Evolutionary conservation across 2,888 invertebrate genomes (phyloP).

Genomic region (Dorcus parallelipipedus): DNA sequence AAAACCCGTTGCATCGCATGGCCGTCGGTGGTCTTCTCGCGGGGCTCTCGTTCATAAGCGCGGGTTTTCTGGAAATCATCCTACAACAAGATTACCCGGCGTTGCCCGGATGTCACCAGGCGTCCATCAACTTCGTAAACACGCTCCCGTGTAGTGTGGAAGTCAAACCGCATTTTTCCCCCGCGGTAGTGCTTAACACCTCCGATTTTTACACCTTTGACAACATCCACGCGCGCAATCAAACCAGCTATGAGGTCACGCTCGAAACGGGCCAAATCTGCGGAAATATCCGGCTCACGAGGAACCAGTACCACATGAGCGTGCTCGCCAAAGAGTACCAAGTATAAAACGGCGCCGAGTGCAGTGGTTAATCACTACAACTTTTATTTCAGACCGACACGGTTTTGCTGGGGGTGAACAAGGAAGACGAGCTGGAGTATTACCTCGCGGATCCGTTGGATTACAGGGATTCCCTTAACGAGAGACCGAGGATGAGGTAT

Average conservation of each 20-base stretch:
- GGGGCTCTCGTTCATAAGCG: slow-evolving; percentile 31
- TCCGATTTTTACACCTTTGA: slow-evolving; percentile 38
- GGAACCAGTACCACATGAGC: slow-evolving; percentile 32
- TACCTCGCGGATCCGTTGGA: slow-evolving; percentile 58
- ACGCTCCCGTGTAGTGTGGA: slow-evolving; percentile 58
- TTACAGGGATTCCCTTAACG: slow-evolving; percentile 58
- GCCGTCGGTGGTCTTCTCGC: slow-evolving; percentile 65
- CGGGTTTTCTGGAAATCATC: slow-evolving; percentile 62
- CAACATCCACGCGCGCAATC: slow-evolving; percentile 40
- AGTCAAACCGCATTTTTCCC: slow-evolving; percentile 39
- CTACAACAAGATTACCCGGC: slow-evolving; percentile 48
- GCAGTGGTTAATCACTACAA: not conserved
- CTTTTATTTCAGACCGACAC: slow-evolving; percentile 40
- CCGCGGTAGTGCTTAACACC: slow-evolving; percentile 33
- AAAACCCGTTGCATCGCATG: slow-evolving; percentile 71
- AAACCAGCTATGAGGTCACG: slow-evolving; percentile 37
- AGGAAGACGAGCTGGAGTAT: slow-evolving; percentile 50
- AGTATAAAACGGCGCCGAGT: slow-evolving; percentile 21
- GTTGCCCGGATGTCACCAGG: slow-evolving; percentile 41
- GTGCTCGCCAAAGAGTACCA: slow-evolving; percentile 38
- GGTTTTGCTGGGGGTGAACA: slow-evolving; percentile 42
- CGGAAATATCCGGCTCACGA: slow-evolving; percentile 35
- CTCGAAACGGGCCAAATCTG: slow-evolving; percentile 41
- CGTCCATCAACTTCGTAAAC: slow-evolving; percentile 62
- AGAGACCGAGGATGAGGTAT: slow-evolving; percentile 62